Evolutionary conservation across 2,888 invertebrate species (phyloP).

Genomic region (Agrotis ipsilon): DNA sequence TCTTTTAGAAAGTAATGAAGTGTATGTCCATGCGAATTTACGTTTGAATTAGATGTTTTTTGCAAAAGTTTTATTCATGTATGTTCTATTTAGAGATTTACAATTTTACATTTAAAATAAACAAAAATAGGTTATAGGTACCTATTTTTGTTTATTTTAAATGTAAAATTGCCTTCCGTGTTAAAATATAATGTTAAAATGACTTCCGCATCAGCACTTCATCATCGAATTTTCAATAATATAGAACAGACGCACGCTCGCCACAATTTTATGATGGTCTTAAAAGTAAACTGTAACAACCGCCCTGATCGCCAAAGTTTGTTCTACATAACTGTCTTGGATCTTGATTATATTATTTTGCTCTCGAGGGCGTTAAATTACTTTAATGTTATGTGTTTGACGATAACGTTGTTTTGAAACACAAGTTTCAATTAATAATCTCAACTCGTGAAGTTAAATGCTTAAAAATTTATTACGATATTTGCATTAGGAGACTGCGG

Average conservation of each 20-base stretch:
- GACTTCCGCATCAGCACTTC: conserved; percentile 10
- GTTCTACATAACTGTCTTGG: conserved; percentile 33
- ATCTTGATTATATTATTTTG: conserved; percentile 61
- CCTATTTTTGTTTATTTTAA: too few species aligned
- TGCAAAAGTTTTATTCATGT: not conserved
- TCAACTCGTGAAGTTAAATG: conserved; percentile 12
- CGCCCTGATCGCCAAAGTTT: conserved; percentile 39
- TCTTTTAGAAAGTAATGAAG: conserved; percentile 86
- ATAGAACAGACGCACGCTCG: conserved; percentile 32
- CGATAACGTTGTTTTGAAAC: conserved; percentile 44
- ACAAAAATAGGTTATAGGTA: not conserved
- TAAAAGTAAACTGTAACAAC: conserved; percentile 48
- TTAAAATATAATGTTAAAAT: too few species aligned
- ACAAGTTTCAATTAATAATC: conserved; percentile 31
- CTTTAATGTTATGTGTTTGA: conserved; percentile 40
- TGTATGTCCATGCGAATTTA: conserved; percentile 78
- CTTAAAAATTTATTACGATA: conserved; percentile 17
- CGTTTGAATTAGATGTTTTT: not conserved
- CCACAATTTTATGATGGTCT: conserved; percentile 51
- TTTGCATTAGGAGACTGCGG: not conserved
- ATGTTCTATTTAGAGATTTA: not conserved
- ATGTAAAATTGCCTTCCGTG: too few species aligned
- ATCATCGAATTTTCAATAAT: conserved; percentile 41
- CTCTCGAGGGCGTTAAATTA: conserved; percentile 46
- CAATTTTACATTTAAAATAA: conserved; percentile 5